Evolutionary conservation across 2,113 vertebrate genomes (phyloP).

Genomic region (Sinocyclocheilus anshuiensis): DNA sequence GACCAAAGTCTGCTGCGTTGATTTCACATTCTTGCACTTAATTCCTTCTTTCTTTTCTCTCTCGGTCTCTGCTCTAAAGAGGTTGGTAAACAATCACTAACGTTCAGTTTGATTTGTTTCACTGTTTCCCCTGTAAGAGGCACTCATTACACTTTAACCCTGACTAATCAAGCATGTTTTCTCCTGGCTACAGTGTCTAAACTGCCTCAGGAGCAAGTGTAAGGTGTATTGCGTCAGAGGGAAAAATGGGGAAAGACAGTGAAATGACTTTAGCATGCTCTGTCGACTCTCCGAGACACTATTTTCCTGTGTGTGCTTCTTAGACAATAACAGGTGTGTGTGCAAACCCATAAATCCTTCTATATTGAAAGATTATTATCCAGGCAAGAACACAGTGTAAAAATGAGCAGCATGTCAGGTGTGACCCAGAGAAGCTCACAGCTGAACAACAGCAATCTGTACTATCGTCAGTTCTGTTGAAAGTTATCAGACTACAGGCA

Average conservation of each 20-base stretch:
- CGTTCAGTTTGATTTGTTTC: constrained; percentile 48
- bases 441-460: not conserved
- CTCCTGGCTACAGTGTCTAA: constrained; percentile 36
- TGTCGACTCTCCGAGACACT: constrained; percentile 1
- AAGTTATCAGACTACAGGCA: constrained; percentile 2
- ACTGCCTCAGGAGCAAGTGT: constrained; percentile 13
- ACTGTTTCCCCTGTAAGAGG: constrained; percentile 26
- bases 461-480: constrained; percentile 15
- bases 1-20: not conserved
- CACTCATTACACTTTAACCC: constrained; percentile 42
- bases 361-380: constrained; percentile 21
- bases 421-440: not conserved
- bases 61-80: not conserved
- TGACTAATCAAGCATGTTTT: constrained; percentile 52
- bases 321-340: not conserved
- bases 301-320: not conserved
- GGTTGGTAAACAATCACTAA: constrained; percentile 44
- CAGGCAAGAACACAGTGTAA: not conserved
- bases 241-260: not conserved
- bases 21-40: not conserved
- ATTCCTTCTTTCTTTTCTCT: not conserved
- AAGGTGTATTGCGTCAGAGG: not conserved
- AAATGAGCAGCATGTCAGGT: constrained; percentile 12
- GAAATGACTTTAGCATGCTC: not conserved
- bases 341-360: constrained; percentile 2